Percentiles rank a stretch among this genome's conserved stretches.
phyloP scores from a whole-genome alignment of 2,888 invertebrate species.

The Eupithecia pulchellata region DNA sequence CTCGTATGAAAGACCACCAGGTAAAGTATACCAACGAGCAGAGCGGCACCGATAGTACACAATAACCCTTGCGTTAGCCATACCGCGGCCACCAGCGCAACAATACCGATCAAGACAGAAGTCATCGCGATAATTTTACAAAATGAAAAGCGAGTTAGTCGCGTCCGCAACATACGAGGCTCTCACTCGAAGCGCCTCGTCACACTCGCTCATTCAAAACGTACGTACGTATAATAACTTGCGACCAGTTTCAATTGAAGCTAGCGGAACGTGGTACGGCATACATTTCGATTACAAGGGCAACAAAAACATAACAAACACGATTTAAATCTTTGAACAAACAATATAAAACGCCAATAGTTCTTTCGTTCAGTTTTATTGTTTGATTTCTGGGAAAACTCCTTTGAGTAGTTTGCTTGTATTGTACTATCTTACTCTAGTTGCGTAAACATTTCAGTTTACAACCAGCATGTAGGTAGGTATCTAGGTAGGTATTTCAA shows the following conservation, averaged over 20 bases:
- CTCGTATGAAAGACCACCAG: conserved; percentile 88
- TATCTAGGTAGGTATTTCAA: no score
- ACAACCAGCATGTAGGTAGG: no score
- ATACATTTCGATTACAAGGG: conserved; percentile 10
- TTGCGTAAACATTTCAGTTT: neutral
- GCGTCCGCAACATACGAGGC: conserved; percentile 50
- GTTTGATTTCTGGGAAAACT: no score
- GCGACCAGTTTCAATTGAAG: conserved; percentile 23
- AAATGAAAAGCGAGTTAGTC: conserved; percentile 80
- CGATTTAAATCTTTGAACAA: no score
- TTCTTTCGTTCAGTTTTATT: neutral
- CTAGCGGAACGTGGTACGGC: conserved; percentile 15
- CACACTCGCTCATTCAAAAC: conserved; percentile 36
- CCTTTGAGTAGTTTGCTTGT: neutral
- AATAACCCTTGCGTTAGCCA: conserved; percentile 86
- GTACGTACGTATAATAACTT: conserved; percentile 29
- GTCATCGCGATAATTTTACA: conserved; percentile 78
- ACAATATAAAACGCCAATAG: neutral
- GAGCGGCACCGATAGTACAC: conserved; percentile 86
- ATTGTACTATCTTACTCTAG: neutral
- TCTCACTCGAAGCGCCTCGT: conserved; percentile 44
- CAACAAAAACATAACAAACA: conserved; percentile 10
- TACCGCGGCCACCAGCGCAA: conserved; percentile 73
- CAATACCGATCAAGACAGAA: conserved; percentile 70
- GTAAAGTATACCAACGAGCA: conserved; percentile 87